Percentiles rank a stretch among this genome's conserved stretches.
Evolutionary conservation across 2,888 invertebrate species (phyloP).

Genomic region (Exocentrus adspersus): DNA sequence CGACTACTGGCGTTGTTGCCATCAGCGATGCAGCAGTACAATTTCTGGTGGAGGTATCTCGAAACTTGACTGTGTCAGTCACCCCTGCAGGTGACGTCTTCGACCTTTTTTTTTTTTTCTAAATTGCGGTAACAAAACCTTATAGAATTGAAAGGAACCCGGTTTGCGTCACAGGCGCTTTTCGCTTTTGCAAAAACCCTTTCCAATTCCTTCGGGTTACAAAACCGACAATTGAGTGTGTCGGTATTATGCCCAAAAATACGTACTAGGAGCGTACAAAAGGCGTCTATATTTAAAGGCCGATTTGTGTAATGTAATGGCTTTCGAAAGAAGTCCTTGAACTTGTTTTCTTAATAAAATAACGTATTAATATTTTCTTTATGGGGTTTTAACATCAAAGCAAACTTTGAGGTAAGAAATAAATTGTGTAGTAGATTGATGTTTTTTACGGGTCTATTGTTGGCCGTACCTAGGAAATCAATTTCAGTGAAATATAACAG

Average conservation of each 20-base stretch:
- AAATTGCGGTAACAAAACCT: too few relatives aligned
- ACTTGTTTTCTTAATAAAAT: slow-evolving; percentile 16
- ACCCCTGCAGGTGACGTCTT: too few relatives aligned
- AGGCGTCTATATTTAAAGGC: neutral
- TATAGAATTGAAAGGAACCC: too few relatives aligned
- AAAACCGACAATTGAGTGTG: neutral
- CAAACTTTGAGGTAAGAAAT: neutral
- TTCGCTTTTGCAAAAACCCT: too few relatives aligned
- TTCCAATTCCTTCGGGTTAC: too few relatives aligned
- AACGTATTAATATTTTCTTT: slow-evolving; percentile 10
- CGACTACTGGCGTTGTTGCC: too few relatives aligned
- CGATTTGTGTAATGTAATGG: slow-evolving; percentile 12
- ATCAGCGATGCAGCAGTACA: too few relatives aligned
- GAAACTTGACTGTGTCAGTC: too few relatives aligned
- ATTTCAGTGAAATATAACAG: slow-evolving; percentile 4
- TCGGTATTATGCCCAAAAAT: neutral
- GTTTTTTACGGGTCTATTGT: slow-evolving; percentile 1
- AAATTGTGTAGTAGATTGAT: slow-evolving; percentile 1
- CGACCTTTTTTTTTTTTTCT: too few relatives aligned
- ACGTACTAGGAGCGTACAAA: neutral
- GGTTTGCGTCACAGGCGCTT: too few relatives aligned
- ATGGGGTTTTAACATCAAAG: neutral
- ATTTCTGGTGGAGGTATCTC: too few relatives aligned
- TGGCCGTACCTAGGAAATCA: neutral
- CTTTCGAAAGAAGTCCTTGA: slow-evolving; percentile 17